These are phyloP conservation scores for Whitmania pigra DNA, from an alignment of 1,140 invertebrate species.

Conservation along the genomic window DNA sequence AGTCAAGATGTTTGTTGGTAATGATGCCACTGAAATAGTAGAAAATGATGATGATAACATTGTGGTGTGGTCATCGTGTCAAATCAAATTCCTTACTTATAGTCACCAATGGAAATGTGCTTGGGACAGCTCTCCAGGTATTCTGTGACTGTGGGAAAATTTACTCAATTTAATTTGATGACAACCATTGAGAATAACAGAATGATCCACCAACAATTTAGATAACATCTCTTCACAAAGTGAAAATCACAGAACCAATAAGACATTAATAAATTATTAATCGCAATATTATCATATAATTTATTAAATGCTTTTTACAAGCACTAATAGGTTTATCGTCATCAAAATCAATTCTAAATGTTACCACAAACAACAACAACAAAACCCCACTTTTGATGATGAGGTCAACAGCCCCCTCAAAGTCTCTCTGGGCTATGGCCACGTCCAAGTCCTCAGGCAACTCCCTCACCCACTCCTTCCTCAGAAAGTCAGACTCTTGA, in stretches of 20 bases:
- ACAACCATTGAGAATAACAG: no score
- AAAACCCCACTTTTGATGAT: slow-evolving; percentile 54
- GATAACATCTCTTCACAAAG: no score
- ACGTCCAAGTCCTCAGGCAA: slow-evolving; percentile 89
- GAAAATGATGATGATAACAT: not conserved
- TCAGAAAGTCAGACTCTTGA: slow-evolving; percentile 31
- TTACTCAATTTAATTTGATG: no score
- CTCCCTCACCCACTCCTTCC: slow-evolving; percentile 75
- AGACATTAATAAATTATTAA: no score
- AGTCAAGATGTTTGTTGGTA: not conserved
- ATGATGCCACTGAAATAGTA: not conserved
- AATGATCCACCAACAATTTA: no score
- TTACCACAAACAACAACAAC: not conserved
- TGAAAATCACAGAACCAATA: no score
- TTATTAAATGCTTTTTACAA: no score
- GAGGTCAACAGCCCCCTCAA: slow-evolving; percentile 79
- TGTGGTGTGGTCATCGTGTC: not conserved
- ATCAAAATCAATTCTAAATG: no score
- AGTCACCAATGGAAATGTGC: slow-evolving; percentile 37
- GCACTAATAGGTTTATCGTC: no score
- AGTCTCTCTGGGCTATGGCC: slow-evolving; percentile 87
- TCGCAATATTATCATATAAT: no score
- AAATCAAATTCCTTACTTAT: slow-evolving; percentile 30
- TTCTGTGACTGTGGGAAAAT: slow-evolving; percentile 32
- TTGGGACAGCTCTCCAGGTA: slow-evolving; percentile 36